Evolutionary conservation across 1,140 invertebrate genomes (phyloP).

Genomic region (Nixonia krombeini): DNA sequence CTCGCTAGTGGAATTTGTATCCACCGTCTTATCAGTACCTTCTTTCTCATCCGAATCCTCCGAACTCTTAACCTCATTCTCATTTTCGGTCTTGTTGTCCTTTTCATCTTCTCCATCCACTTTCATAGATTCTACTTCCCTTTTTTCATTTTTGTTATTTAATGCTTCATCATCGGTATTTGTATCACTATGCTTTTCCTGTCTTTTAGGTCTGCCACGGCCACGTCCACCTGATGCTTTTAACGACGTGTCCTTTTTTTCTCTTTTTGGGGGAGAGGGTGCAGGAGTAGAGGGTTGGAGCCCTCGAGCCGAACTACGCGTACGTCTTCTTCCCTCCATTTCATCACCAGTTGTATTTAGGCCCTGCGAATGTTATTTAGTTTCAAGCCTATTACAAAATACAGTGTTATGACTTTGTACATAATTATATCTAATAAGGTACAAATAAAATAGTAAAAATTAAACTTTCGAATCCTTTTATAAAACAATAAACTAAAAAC

Average conservation of each 20-base stretch:
- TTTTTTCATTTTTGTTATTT: conserved; percentile 65
- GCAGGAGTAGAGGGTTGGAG: conserved; percentile 57
- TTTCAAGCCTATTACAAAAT: neutral
- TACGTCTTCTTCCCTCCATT: conserved; percentile 69
- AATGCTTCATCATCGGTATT: conserved; percentile 62
- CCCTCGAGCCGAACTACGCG: conserved; percentile 69
- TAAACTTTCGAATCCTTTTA: too few relatives aligned
- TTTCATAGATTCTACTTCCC: conserved; percentile 65
- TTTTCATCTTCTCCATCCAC: conserved; percentile 60
- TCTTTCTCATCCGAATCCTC: conserved; percentile 54
- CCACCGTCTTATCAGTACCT: conserved; percentile 30
- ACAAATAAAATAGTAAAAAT: too few relatives aligned
- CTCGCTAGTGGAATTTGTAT: conserved; percentile 59
- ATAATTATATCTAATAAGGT: too few relatives aligned
- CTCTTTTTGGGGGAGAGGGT: conserved; percentile 68
- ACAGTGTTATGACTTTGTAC: too few relatives aligned
- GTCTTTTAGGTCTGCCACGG: conserved; percentile 66
- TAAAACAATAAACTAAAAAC: too few relatives aligned
- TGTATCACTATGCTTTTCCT: conserved; percentile 62
- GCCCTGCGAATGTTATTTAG: conserved; percentile 49
- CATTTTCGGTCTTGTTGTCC: conserved; percentile 41
- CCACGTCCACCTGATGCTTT: conserved; percentile 60
- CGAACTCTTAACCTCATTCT: conserved; percentile 46
- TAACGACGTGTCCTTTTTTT: conserved; percentile 65
- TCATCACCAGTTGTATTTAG: conserved; percentile 63